A percentile compares a stretch with the other conserved stretches of the same genome.
Conservation (phyloP, 2,797 vertebrate species). For the Falco rusticolus region DNA sequence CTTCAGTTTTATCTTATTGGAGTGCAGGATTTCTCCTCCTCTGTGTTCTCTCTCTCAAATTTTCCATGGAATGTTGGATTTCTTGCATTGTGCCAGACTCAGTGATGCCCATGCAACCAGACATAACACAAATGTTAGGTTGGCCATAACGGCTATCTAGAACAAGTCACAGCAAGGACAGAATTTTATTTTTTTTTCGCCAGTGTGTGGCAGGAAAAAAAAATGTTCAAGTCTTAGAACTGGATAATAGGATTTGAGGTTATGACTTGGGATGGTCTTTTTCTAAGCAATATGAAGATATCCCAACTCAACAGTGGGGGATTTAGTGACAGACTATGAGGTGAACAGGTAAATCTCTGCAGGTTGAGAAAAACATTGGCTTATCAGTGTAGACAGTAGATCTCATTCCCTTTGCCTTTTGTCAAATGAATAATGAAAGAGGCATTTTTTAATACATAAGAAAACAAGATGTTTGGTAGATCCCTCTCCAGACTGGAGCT, state of each 20-base stretch:
- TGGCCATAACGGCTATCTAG: neutral
- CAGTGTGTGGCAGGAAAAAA: neutral
- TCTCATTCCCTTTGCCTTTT: neutral
- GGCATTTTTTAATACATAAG: neutral
- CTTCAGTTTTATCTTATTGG: neutral
- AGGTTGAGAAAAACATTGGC: neutral
- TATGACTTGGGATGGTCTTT: neutral
- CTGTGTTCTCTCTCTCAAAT: neutral
- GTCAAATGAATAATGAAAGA: constrained; percentile 3
- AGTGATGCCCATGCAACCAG: neutral
- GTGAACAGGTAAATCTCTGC: neutral
- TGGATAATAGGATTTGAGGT: neutral
- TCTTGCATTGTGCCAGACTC: neutral
- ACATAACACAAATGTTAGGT: neutral
- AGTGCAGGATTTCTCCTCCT: neutral
- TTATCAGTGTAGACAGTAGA: neutral
- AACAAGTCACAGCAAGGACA: neutral
- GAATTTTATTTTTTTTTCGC: neutral
- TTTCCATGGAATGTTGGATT: neutral
- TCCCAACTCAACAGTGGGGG: neutral
- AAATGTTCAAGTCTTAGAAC: neutral
- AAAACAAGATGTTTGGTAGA: neutral
- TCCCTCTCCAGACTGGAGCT: neutral
- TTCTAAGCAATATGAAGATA: neutral
- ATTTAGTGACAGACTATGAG: neutral